These are phyloP conservation scores for Hymenochirus boettgeri DNA, from an alignment of 2,113 vertebrate species.

Conservation along the genomic window DNA sequence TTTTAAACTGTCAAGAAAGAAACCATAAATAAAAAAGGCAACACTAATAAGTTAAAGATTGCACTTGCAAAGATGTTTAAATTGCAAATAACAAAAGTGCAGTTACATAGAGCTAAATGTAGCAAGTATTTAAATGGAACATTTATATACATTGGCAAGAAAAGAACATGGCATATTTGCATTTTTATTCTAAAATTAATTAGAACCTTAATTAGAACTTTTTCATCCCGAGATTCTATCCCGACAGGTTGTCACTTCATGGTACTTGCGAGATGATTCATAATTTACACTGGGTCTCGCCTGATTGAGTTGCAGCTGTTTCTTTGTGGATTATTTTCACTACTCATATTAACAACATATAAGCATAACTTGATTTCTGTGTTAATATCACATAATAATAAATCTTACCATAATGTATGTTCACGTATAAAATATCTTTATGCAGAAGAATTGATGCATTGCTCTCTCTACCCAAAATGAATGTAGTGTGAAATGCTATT, in stretches of 20 bases:
- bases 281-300: constrained; percentile 35
- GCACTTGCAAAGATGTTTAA: constrained; percentile 17
- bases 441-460: too few species aligned
- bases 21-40: constrained; percentile 4
- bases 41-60: constrained; percentile 17
- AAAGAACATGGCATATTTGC: constrained; percentile 23
- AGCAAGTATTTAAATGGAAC: constrained; percentile 22
- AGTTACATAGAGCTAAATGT: constrained; percentile 12
- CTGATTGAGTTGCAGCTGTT: constrained; percentile 35
- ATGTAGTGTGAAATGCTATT: too few species aligned
- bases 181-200: constrained; percentile 23
- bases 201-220: constrained; percentile 33
- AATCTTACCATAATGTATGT: neutral
- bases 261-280: constrained; percentile 38
- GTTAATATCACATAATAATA: constrained; percentile 5
- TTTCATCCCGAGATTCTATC: constrained; percentile 23
- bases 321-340: constrained; percentile 21
- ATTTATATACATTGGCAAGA: constrained; percentile 19
- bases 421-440: neutral
- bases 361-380: constrained; percentile 10
- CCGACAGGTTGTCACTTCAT: constrained; percentile 37
- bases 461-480: too few species aligned
- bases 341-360: constrained; percentile 18
- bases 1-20: too few species aligned
- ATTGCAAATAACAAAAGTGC: constrained; percentile 9